A percentile compares a stretch with the other conserved stretches of the same genome.
These are phyloP conservation scores for Clarias fuscus DNA, from an alignment of 2,797 vertebrate species.

Conservation along the genomic window DNA sequence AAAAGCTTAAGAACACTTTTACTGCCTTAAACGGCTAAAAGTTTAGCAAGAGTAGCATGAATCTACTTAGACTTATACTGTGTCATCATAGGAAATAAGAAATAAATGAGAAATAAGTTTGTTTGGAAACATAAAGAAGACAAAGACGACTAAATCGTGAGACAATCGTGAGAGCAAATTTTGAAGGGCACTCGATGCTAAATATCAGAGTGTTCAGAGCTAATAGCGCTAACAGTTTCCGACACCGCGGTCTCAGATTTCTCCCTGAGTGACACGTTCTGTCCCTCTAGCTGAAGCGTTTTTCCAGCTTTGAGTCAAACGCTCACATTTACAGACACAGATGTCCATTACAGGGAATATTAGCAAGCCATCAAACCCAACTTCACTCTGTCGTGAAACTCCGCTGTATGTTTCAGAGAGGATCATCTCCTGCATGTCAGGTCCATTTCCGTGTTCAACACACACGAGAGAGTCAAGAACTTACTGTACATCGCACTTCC, in stretches of 20 bases:
- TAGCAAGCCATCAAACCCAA: slow-evolving; percentile 8
- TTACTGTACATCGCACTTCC: neutral
- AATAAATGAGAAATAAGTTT: neutral
- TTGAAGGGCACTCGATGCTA: slow-evolving; percentile 25
- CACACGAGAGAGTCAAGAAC: neutral
- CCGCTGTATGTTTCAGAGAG: neutral
- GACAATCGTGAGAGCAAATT: slow-evolving; percentile 5
- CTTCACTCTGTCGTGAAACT: neutral
- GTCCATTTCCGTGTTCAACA: neutral
- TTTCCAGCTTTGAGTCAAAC: slow-evolving; percentile 72
- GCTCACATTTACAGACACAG: slow-evolving; percentile 80
- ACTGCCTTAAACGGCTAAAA: neutral
- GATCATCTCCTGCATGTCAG: slow-evolving; percentile 24
- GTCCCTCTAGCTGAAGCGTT: slow-evolving; percentile 73
- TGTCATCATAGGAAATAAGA: too few relatives aligned
- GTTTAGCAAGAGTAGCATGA: neutral
- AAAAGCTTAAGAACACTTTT: neutral
- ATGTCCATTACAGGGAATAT: slow-evolving; percentile 3
- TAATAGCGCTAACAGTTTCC: slow-evolving; percentile 63
- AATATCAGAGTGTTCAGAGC: slow-evolving; percentile 24
- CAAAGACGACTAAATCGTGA: slow-evolving; percentile 1
- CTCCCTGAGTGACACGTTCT: slow-evolving; percentile 64
- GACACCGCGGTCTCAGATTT: slow-evolving; percentile 67
- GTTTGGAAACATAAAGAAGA: neutral
- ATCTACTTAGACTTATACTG: neutral